Evolutionary conservation across 2,113 vertebrate species (phyloP), one percentile per base, ranked within the genome.

Genomic region (Capreolus pygargus): DNA sequence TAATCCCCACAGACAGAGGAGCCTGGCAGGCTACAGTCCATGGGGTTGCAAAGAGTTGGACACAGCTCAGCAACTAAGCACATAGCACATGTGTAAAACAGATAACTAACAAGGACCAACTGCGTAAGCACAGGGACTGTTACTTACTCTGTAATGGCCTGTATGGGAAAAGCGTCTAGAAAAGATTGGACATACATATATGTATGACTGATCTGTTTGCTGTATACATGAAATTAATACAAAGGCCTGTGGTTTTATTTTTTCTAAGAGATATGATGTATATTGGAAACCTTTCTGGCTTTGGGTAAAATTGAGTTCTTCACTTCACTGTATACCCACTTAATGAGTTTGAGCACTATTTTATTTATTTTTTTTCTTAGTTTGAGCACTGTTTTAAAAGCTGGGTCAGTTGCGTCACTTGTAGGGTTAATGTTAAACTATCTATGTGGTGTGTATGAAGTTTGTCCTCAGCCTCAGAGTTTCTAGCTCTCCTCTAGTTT

Each of bases 161-260:
- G 39, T 14, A 7, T 43, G 5, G 70, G 23, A 27, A 14, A 76
- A 76, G 70, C 27, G 27, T 25, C 39, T 43, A 27, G 27, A 76
- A 3, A 25, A 25, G 36, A 43, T 0, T 27, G 70, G 70, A 27
- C 43, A 7, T 14, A 43, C 1, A 0, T 27, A 27, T 43, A 76
- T 27, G 23, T 76, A 76, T 27, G 43, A 43, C 70, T 76, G 70
- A 43, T 27, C 43, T 76, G 23, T 76, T 27, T 43, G 23, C 39
- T 1, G 0, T 76, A 76, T 6, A 14, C 39, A 14, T 27, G 70
- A 76, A 76, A 76, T 43, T 76, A 43, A 76, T 12, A 27, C 36
- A 43, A 74, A 61, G 28, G 43, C 1, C 21, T 86, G 7, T 16
- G 10, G 13, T 33, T 87, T 86, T 58, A 30, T 94, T 55, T 55